Conservation (phyloP, 2,797 vertebrate genomes). For the Microctenopoma steveboyesi region DNA sequence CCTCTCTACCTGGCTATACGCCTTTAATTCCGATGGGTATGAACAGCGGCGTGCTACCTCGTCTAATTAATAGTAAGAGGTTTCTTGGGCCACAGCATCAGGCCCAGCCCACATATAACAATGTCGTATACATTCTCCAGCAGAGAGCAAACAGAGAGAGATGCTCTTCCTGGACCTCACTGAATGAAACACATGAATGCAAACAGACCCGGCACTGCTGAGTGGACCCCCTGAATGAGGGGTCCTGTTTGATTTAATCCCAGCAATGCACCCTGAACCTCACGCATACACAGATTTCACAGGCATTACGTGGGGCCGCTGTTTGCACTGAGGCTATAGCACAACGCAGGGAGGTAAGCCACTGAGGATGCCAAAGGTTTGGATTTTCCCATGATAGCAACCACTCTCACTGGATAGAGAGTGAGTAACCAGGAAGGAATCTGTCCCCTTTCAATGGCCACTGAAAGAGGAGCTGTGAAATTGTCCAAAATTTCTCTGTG, state of each 20-base stretch:
- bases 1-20: neutral
- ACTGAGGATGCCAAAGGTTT: constrained; percentile 85
- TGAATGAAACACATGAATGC: constrained; percentile 77
- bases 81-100: constrained; percentile 81
- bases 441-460: constrained; percentile 82
- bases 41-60: constrained; percentile 82
- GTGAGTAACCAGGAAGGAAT: constrained; percentile 87
- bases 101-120: constrained; percentile 73
- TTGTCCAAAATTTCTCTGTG: constrained; percentile 84
- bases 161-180: constrained; percentile 67
- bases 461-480: constrained; percentile 87
- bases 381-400: constrained; percentile 85
- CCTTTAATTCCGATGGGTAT: constrained; percentile 37
- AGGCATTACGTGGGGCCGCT: constrained; percentile 78
- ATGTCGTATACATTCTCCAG: constrained; percentile 71
- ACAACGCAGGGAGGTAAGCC: constrained; percentile 73
- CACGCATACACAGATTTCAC: constrained; percentile 78
- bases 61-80: constrained; percentile 81
- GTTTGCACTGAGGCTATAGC: constrained; percentile 78
- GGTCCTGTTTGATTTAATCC: constrained; percentile 81
- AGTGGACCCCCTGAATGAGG: constrained; percentile 76
- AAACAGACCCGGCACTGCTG: constrained; percentile 67
- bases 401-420: constrained; percentile 70
- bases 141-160: constrained; percentile 78
- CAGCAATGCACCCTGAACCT: constrained; percentile 75